Evolutionary conservation across 2,888 invertebrate species (phyloP).

Genomic region (Autographa pulchrina): DNA sequence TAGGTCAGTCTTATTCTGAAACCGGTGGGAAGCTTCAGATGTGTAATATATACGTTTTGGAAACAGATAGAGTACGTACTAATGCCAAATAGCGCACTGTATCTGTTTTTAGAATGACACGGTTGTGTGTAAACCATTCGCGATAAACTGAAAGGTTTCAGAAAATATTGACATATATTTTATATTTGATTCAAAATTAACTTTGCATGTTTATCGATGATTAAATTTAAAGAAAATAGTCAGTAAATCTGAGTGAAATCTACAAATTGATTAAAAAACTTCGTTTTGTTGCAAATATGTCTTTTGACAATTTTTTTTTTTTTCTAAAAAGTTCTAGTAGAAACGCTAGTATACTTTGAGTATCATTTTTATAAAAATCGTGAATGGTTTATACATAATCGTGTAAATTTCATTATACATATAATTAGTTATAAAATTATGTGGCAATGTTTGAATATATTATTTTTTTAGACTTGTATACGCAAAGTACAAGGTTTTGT

Average conservation of each 20-base stretch:
- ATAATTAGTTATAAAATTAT: slow-evolving; percentile 58
- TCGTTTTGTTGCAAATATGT: too few species aligned
- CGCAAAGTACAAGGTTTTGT: slow-evolving; percentile 54
- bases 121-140: slow-evolving; percentile 12
- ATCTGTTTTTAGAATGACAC: slow-evolving; percentile 20
- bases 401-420: slow-evolving; percentile 32
- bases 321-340: too few species aligned
- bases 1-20: slow-evolving; percentile 31
- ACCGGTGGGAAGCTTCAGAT: slow-evolving; percentile 15
- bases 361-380: neutral
- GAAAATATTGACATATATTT: too few species aligned
- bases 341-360: too few species aligned
- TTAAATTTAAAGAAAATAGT: too few species aligned
- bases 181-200: too few species aligned
- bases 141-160: neutral
- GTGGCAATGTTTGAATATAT: slow-evolving; percentile 61
- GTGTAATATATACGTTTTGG: slow-evolving; percentile 27
- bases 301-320: too few species aligned
- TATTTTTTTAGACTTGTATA: slow-evolving; percentile 58
- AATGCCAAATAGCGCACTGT: slow-evolving; percentile 20
- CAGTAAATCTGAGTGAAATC: too few species aligned
- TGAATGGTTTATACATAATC: slow-evolving; percentile 15
- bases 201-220: too few species aligned
- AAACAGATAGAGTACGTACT: slow-evolving; percentile 8
- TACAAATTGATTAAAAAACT: too few species aligned